Evolutionary conservation across 2,797 vertebrate species (phyloP).

Genomic region (Hemibagrus guttatus): DNA sequence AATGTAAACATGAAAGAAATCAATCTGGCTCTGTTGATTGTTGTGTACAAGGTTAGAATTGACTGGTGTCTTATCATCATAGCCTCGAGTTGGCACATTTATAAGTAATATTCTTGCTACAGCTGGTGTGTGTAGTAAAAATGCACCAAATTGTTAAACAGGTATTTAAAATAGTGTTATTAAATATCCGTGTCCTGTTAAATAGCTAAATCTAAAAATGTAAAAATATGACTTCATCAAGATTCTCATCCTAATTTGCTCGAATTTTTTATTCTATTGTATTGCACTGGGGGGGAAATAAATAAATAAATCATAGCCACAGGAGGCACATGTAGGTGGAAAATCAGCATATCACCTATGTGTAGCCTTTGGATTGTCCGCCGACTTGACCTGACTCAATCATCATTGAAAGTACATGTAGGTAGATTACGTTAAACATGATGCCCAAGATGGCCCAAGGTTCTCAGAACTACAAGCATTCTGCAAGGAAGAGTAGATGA

Average conservation of each 20-base stretch:
- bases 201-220: too few species aligned
- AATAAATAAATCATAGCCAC: too few species aligned
- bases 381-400: too few species aligned
- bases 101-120: background rate
- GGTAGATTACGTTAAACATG: too few species aligned
- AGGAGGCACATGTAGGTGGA: background rate
- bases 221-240: background rate
- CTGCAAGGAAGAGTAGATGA: too few species aligned
- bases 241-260: background rate
- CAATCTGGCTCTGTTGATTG: background rate
- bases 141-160: background rate
- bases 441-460: too few species aligned
- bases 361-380: too few species aligned
- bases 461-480: too few species aligned
- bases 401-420: too few species aligned
- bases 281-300: too few species aligned
- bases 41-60: background rate
- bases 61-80: background rate
- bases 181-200: background rate
- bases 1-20: conserved; percentile 7
- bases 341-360: too few species aligned
- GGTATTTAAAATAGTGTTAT: background rate
- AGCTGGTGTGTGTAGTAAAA: background rate
- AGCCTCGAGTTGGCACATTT: background rate
- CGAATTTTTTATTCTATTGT: background rate